Evolutionary conservation across 2,113 vertebrate genomes (phyloP).

Genomic region (Stigmatopora nigra): DNA sequence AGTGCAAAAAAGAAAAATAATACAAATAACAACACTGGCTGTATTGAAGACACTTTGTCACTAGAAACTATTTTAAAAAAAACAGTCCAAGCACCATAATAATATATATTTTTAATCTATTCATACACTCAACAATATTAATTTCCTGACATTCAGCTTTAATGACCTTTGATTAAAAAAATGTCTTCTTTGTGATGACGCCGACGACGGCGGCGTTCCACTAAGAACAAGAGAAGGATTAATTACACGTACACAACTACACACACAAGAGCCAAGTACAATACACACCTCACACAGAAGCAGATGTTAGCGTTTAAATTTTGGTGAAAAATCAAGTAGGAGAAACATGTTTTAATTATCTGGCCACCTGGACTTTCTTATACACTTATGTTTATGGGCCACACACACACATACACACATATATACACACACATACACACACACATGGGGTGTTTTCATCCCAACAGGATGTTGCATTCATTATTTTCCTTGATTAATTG

Average conservation of each 20-base stretch:
- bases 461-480: conserved; percentile 2
- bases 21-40: conserved; percentile 43
- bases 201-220: conserved; percentile 24
- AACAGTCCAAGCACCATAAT: too few relatives aligned
- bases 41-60: conserved; percentile 19
- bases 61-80: too few relatives aligned
- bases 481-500: conserved; percentile 4
- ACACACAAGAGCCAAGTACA: conserved; percentile 11
- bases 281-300: conserved; percentile 12
- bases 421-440: conserved; percentile 3
- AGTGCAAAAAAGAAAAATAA: conserved; percentile 36
- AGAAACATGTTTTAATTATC: conserved; percentile 60
- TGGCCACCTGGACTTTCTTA: conserved; percentile 48
- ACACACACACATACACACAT: conserved; percentile 9
- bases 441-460: conserved; percentile 1
- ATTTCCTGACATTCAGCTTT: conserved; percentile 10
- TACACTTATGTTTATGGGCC: conserved; percentile 2
- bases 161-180: conserved; percentile 10
- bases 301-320: conserved; percentile 49
- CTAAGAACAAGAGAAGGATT: conserved; percentile 12
- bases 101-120: background rate
- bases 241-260: conserved; percentile 5
- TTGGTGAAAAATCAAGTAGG: conserved; percentile 52
- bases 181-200: conserved; percentile 3
- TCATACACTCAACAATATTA: background rate